Conservation (phyloP, 2,797 vertebrate species). For the Varecia variegata region DNA sequence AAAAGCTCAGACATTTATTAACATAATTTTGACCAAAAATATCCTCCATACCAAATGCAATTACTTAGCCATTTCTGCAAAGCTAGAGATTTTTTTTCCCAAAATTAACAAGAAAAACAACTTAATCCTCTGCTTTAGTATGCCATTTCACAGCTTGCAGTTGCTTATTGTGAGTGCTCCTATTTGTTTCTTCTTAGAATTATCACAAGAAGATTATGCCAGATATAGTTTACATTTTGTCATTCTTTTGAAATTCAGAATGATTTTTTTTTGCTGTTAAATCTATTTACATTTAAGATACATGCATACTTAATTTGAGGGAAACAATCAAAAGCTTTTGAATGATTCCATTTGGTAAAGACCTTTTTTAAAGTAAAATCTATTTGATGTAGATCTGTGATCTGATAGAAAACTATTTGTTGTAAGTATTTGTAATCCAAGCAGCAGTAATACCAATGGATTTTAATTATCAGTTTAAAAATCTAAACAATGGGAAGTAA, state of each 20-base stretch:
- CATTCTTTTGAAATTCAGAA: constrained; percentile 37
- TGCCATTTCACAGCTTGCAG: constrained; percentile 25
- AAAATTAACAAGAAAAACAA: constrained; percentile 34
- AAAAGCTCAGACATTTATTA: constrained; percentile 2
- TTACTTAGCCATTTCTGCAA: constrained; percentile 36
- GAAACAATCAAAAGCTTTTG: neutral
- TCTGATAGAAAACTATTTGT: constrained; percentile 73
- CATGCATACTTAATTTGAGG: neutral
- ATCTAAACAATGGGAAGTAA: constrained; percentile 78
- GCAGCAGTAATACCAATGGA: constrained; percentile 71
- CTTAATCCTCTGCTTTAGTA: constrained; percentile 6
- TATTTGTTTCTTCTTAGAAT: constrained; percentile 4
- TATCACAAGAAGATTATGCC: neutral
- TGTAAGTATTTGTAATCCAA: constrained; percentile 79
- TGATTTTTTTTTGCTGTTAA: constrained; percentile 18
- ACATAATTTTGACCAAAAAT: constrained; percentile 23
- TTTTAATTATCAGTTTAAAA: constrained; percentile 84
- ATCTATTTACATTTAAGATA: constrained; percentile 24
- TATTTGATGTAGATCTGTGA: constrained; percentile 66
- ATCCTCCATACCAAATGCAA: constrained; percentile 9
- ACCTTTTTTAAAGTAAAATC: constrained; percentile 52
- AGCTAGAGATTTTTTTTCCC: neutral
- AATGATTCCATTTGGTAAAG: neutral
- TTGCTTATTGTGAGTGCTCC: neutral
- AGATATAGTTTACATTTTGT: neutral